phyloP scores from a whole-genome alignment of 2,888 invertebrate species.

The Dromius quadrimaculatus region DNA sequence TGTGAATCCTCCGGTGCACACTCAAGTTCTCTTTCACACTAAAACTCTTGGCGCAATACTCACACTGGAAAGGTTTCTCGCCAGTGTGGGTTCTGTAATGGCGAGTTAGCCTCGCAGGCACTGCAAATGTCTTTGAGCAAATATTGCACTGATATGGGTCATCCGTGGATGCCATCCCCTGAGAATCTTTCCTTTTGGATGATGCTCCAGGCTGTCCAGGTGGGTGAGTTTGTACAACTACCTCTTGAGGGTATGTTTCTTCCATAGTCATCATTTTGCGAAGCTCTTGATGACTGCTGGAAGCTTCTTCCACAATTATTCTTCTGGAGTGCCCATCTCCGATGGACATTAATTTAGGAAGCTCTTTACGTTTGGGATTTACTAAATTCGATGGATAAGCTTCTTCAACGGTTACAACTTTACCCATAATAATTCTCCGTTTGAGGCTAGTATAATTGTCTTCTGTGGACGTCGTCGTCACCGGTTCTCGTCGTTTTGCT shows the following conservation, averaged over 20 bases:
- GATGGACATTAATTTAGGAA: constrained; percentile 13
- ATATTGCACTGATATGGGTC: constrained; percentile 92
- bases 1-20: constrained; percentile 90
- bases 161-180: constrained; percentile 63
- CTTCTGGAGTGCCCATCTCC: not conserved
- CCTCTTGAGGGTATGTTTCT: not conserved
- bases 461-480: constrained; percentile 62
- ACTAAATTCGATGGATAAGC: not conserved
- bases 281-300: not conserved
- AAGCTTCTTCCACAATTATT: not conserved
- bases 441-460: constrained; percentile 56
- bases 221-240: constrained; percentile 71
- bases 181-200: constrained; percentile 57
- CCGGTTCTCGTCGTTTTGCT: constrained; percentile 57
- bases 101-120: constrained; percentile 85
- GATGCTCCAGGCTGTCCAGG: constrained; percentile 60
- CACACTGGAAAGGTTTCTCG: constrained; percentile 91
- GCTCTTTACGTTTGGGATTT: constrained; percentile 2
- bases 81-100: constrained; percentile 93
- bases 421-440: constrained; percentile 53
- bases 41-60: constrained; percentile 92
- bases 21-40: constrained; percentile 93
- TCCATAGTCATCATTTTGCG: constrained; percentile 12
- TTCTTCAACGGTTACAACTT: constrained; percentile 43
- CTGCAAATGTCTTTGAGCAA: constrained; percentile 91